Percentiles rank a stretch among this genome's conserved stretches.
phyloP scores from a whole-genome alignment of 2,888 invertebrate species.

The Acronicta leporina region DNA sequence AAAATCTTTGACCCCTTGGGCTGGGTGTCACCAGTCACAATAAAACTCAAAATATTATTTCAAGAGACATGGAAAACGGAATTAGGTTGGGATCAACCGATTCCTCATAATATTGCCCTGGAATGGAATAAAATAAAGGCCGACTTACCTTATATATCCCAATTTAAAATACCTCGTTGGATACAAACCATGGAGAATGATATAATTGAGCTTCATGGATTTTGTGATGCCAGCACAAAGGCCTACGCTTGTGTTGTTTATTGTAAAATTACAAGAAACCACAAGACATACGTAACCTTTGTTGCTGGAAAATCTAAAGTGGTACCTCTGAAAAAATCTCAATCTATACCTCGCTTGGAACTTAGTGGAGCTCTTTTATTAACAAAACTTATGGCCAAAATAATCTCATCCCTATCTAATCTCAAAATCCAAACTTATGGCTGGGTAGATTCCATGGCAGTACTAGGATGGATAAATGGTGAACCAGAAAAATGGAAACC shows the following conservation, averaged over 20 bases:
- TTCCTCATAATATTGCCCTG: too few species aligned
- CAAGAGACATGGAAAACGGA: slow-evolving; percentile 8
- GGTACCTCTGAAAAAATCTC: slow-evolving; percentile 10
- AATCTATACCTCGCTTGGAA: slow-evolving; percentile 5
- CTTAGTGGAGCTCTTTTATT: slow-evolving; percentile 10
- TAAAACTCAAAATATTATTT: slow-evolving; percentile 15
- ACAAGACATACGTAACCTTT: neutral
- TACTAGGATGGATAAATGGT: slow-evolving; percentile 10
- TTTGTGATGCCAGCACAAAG: slow-evolving; percentile 1
- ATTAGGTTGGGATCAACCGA: too few species aligned
- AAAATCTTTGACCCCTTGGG: too few species aligned
- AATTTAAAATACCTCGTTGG: slow-evolving; percentile 9
- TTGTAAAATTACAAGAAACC: neutral
- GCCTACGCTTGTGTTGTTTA: slow-evolving; percentile 1
- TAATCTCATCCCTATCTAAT: neutral
- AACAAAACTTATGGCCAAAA: slow-evolving; percentile 10
- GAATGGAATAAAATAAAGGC: too few species aligned
- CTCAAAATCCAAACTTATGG: neutral
- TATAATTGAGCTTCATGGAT: slow-evolving; percentile 8
- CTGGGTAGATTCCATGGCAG: slow-evolving; percentile 8
- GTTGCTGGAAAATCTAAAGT: slow-evolving; percentile 16
- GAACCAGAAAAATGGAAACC: slow-evolving; percentile 16
- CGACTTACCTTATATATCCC: slow-evolving; percentile 6
- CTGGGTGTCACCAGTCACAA: slow-evolving; percentile 1
- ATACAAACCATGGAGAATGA: slow-evolving; percentile 5